phyloP scores from a whole-genome alignment of 2,113 vertebrate species.

The Oreochromis aureus region DNA sequence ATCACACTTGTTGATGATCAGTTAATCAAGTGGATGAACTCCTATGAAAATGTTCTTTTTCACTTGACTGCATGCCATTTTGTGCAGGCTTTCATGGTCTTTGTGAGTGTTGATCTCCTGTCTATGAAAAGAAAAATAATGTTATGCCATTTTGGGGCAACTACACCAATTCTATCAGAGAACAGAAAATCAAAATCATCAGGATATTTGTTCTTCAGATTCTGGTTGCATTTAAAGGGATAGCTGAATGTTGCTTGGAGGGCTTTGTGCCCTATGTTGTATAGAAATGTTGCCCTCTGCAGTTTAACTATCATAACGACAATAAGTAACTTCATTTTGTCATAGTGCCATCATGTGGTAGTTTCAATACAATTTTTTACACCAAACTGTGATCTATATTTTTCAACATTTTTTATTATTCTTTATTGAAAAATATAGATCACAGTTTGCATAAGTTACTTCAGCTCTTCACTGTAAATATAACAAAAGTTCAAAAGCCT shows the following conservation, averaged over 20 bases:
- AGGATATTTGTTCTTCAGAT: background rate
- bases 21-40: background rate
- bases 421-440: background rate
- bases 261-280: background rate
- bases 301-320: background rate
- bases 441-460: background rate
- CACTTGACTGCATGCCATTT: no score
- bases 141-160: background rate
- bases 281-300: conserved; percentile 7
- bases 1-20: background rate
- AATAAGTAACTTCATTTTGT: background rate
- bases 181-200: background rate
- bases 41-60: background rate
- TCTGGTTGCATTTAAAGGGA: background rate
- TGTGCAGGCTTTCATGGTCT: background rate
- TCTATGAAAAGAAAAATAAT: background rate
- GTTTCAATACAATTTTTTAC: background rate
- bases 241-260: background rate
- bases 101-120: background rate
- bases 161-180: background rate
- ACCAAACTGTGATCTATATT: background rate
- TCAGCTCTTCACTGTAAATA: background rate
- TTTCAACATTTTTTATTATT: background rate
- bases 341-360: background rate
- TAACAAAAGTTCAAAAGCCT: background rate